These are phyloP conservation scores for Mya arenaria DNA, from an alignment of 1,140 invertebrate species.

Conservation along the genomic window DNA sequence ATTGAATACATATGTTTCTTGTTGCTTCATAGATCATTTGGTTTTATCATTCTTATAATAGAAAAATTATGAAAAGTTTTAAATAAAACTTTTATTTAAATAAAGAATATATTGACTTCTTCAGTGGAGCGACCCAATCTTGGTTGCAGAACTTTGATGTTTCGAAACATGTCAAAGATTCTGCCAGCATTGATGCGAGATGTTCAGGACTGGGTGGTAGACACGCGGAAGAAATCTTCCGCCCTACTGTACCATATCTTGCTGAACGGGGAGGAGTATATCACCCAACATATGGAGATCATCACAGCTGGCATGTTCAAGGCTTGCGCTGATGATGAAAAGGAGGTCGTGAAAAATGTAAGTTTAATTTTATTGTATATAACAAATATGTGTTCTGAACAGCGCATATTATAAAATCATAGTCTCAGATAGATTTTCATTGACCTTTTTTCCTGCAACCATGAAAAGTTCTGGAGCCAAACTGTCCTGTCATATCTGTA, in stretches of 20 bases:
- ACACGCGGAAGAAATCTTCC: constrained; percentile 87
- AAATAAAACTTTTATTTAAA: too few species aligned
- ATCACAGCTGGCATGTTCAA: constrained; percentile 82
- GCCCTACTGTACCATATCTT: constrained; percentile 87
- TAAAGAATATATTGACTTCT: too few species aligned
- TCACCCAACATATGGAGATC: constrained; percentile 87
- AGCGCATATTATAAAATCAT: too few species aligned
- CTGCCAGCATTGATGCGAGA: constrained; percentile 86
- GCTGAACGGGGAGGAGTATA: constrained; percentile 86
- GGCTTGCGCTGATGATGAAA: constrained; percentile 84
- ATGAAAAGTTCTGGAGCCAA: too few species aligned
- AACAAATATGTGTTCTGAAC: too few species aligned
- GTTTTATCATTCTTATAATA: too few species aligned
- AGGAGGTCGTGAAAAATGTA: constrained; percentile 85
- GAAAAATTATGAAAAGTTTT: too few species aligned
- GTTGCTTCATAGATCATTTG: too few species aligned
- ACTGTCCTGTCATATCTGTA: too few species aligned
- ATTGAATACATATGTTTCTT: too few species aligned
- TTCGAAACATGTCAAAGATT: constrained; percentile 87
- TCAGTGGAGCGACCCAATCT: constrained; percentile 87
- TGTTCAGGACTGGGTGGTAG: constrained; percentile 87
- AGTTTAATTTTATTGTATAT: constrained; percentile 55
- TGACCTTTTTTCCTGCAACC: too few species aligned
- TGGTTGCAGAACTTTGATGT: constrained; percentile 88
- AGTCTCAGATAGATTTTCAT: too few species aligned